phyloP scores from a whole-genome alignment of 2,113 vertebrate species.

The Ceyx melanurus region DNA sequence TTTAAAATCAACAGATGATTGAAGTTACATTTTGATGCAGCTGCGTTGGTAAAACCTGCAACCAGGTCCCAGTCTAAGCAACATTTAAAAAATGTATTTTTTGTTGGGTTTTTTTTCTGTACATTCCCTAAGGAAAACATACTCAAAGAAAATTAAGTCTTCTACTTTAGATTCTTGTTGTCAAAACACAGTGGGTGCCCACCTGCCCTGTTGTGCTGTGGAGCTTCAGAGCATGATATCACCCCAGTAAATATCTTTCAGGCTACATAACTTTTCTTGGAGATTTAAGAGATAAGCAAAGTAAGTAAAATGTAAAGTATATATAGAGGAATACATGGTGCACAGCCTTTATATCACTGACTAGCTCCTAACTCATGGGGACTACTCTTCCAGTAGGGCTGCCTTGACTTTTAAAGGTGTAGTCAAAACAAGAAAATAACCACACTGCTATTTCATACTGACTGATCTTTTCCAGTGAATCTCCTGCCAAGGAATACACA shows the following conservation, averaged over 20 bases:
- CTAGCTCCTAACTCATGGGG: neutral
- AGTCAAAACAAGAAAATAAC: neutral
- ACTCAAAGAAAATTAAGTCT: conserved; percentile 45
- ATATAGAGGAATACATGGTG: neutral
- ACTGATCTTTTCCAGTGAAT: neutral
- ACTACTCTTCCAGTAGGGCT: neutral
- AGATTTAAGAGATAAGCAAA: neutral
- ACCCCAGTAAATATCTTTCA: conserved; percentile 16
- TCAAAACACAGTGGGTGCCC: conserved; percentile 24
- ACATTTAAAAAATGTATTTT: neutral
- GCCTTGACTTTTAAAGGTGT: neutral
- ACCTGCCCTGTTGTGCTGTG: neutral
- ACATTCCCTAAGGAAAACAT: conserved; percentile 56
- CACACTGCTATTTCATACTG: neutral
- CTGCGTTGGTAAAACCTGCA: conserved; percentile 45
- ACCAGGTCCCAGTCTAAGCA: neutral
- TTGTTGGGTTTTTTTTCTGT: conserved; percentile 21
- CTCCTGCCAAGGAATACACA: neutral
- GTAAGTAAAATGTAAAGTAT: neutral
- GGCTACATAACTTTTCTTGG: neutral
- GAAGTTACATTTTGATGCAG: neutral
- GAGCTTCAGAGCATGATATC: neutral
- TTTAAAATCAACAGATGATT: neutral
- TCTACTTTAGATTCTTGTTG: conserved; percentile 44
- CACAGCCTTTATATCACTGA: fast-evolving